These are phyloP conservation scores for Clangula hyemalis DNA, from an alignment of 2,797 vertebrate species.

Conservation along the genomic window DNA sequence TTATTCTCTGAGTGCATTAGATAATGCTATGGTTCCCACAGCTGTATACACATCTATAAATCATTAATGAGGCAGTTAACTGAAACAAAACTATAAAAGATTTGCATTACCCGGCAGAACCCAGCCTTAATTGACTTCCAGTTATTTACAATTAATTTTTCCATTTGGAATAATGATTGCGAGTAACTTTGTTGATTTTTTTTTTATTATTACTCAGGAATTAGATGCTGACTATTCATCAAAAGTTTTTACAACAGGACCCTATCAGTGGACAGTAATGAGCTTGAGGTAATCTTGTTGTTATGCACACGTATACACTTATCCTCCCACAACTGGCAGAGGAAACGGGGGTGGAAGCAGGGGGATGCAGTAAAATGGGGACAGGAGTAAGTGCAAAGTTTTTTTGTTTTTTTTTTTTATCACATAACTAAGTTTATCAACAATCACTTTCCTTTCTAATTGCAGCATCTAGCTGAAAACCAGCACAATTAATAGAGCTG, in stretches of 20 bases:
- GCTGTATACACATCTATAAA: conserved; percentile 83
- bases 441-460: background rate
- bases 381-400: background rate
- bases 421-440: background rate
- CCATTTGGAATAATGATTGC: conserved; percentile 81
- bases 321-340: background rate
- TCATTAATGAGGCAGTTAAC: conserved; percentile 85
- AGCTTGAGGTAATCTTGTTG: conserved; percentile 19
- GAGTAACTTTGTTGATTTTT: conserved; percentile 41
- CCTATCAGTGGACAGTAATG: conserved; percentile 58
- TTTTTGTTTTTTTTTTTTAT: background rate
- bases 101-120: conserved; percentile 80
- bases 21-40: conserved; percentile 81
- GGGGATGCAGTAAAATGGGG: background rate
- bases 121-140: conserved; percentile 80
- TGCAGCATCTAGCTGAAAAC: background rate
- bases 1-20: conserved; percentile 82
- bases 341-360: background rate
- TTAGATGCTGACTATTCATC: conserved; percentile 75
- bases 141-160: conserved; percentile 85
- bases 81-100: conserved; percentile 84
- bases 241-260: conserved; percentile 69
- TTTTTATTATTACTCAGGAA: conserved; percentile 42
- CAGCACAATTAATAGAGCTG: background rate
- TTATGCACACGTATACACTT: background rate